Percentiles rank a stretch among this genome's conserved stretches.
phyloP scores from a whole-genome alignment of 2,797 vertebrate species.

The Sciurus carolinensis region DNA sequence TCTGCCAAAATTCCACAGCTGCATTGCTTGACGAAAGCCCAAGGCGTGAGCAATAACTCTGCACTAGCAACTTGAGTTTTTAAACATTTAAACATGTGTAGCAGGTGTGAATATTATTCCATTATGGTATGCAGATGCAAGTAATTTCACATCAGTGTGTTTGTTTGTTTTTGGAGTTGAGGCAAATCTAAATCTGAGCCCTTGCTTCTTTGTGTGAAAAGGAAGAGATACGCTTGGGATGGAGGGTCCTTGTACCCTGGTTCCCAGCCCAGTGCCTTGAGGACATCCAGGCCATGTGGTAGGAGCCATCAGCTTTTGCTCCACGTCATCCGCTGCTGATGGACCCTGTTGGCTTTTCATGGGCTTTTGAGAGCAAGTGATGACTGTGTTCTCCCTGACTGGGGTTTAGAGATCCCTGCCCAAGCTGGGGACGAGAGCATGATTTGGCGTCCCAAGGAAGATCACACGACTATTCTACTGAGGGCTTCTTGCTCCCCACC shows the following conservation, averaged over 20 bases:
- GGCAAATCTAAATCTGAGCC: slow-evolving; percentile 16
- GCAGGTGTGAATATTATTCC: slow-evolving; percentile 63
- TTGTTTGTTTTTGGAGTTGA: slow-evolving; percentile 47
- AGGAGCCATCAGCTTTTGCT: neutral
- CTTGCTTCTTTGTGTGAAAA: neutral
- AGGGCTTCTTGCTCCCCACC: neutral
- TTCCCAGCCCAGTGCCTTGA: neutral
- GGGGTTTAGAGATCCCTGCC: neutral
- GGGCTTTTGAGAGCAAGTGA: neutral
- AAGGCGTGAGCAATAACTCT: slow-evolving; percentile 54
- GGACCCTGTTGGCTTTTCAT: neutral
- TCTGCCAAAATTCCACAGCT: neutral
- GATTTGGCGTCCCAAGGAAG: neutral
- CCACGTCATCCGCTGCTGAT: neutral
- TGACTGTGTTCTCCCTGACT: neutral
- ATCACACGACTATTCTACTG: neutral
- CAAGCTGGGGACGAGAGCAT: neutral
- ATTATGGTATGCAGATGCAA: neutral
- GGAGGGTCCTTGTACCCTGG: neutral
- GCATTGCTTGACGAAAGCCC: neutral
- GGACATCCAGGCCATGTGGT: neutral
- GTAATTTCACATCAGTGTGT: neutral
- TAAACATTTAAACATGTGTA: slow-evolving; percentile 58
- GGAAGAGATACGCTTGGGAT: neutral
- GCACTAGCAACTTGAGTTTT: slow-evolving; percentile 55